Conservation (phyloP, 2,113 vertebrate genomes). For the Ramphastos sulfuratus region DNA sequence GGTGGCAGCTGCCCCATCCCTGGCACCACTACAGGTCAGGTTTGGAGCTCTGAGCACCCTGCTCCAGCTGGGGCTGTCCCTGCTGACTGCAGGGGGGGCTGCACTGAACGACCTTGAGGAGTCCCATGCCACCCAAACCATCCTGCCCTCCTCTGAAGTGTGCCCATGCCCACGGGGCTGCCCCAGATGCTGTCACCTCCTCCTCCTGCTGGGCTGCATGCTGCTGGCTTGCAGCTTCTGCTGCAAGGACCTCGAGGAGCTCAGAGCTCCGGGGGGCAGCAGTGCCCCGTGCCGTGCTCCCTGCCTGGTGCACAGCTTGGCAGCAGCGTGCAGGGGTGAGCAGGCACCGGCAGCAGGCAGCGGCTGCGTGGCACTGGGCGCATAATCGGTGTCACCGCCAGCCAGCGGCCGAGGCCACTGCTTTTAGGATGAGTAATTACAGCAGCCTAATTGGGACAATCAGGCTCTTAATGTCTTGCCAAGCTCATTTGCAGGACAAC, state of each 20-base stretch:
- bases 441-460: constrained; percentile 6
- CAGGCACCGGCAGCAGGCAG: neutral
- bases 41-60: no score
- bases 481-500: constrained; percentile 15
- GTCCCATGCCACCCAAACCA: no score
- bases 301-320: fast-evolving
- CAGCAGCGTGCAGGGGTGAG: neutral
- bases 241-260: neutral
- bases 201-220: neutral
- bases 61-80: no score
- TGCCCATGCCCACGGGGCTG: no score
- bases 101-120: no score
- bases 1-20: no score
- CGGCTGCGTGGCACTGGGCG: neutral
- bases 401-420: neutral
- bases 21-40: no score
- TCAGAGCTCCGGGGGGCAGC: neutral
- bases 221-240: neutral
- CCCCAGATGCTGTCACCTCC: neutral
- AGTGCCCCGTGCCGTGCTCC: neutral
- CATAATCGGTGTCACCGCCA: neutral
- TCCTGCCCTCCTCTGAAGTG: no score
- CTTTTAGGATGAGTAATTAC: constrained; percentile 42
- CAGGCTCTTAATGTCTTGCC: neutral
- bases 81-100: no score